phyloP scores from a whole-genome alignment of 2,888 invertebrate species.

The Calliphora vomitoria region DNA sequence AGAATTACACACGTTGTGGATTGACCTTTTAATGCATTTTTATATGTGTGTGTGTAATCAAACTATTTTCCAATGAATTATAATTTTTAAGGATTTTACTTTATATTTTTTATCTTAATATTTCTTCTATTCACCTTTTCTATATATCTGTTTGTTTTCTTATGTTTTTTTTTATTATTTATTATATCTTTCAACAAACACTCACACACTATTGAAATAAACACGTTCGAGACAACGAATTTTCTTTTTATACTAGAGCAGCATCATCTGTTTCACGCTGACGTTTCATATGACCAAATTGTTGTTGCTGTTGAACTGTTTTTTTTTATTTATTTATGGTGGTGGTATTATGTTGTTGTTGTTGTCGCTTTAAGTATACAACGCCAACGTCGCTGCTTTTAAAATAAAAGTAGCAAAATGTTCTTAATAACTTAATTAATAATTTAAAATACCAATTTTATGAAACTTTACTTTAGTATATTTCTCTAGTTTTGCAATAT shows the following conservation, averaged over 20 bases:
- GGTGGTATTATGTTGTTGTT: conserved; percentile 46
- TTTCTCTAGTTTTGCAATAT: not conserved
- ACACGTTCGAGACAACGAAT: conserved; percentile 6
- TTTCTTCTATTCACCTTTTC: not conserved
- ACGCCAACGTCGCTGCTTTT: conserved; percentile 44
- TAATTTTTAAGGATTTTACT: conserved; percentile 3
- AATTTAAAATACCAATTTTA: not conserved
- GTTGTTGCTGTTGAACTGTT: not conserved
- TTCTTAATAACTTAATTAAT: conserved; percentile 22
- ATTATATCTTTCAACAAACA: not conserved
- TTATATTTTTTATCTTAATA: not conserved
- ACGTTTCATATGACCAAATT: conserved; percentile 28
- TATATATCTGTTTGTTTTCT: not conserved
- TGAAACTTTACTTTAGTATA: not conserved
- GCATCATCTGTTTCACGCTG: conserved; percentile 41
- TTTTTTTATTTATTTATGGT: conserved; percentile 20
- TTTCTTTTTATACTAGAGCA: conserved; percentile 28
- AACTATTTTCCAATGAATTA: not conserved
- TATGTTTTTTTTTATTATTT: not conserved
- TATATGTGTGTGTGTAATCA: not conserved
- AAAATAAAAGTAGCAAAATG: conserved; percentile 7
- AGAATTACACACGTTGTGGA: conserved; percentile 11
- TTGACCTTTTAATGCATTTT: conserved; percentile 7
- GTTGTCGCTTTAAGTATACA: conserved; percentile 3
- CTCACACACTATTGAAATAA: not conserved